Percentiles rank a stretch among this genome's conserved stretches.
Evolutionary conservation across 2,888 invertebrate species (phyloP).

Genomic region (Clitarchus hookeri): DNA sequence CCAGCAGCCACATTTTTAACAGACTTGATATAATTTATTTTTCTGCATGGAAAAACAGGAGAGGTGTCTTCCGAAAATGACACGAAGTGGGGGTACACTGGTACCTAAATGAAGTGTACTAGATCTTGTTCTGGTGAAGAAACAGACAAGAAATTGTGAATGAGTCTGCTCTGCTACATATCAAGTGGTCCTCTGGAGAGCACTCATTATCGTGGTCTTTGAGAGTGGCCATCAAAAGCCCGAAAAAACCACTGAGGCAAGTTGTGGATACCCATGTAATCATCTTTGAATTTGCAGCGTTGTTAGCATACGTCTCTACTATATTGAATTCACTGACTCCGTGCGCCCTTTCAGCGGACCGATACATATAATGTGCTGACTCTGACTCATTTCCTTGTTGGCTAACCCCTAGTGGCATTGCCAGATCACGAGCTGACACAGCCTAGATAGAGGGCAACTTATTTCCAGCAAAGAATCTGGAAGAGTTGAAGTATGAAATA

Average conservation of each 20-base stretch:
- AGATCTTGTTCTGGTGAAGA: not conserved
- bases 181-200: conserved; percentile 48
- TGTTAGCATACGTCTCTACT: conserved; percentile 41
- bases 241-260: conserved; percentile 49
- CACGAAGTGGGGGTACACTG: not conserved
- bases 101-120: not conserved
- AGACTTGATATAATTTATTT: not conserved
- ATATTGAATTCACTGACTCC: conserved; percentile 49
- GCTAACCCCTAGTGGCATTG: conserved; percentile 41
- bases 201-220: conserved; percentile 48
- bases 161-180: conserved; percentile 33
- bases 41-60: not conserved
- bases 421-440: conserved; percentile 41
- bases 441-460: conserved; percentile 45
- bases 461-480: conserved; percentile 44
- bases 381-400: conserved; percentile 48
- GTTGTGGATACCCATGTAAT: conserved; percentile 28
- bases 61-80: not conserved
- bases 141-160: not conserved
- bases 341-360: conserved; percentile 40
- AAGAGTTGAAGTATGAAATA: conserved; percentile 46
- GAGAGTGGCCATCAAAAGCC: conserved; percentile 50
- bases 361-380: conserved; percentile 44
- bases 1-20: not conserved
- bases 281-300: conserved; percentile 47